Conservation (phyloP, 2,797 vertebrate genomes). For the Microcaecilia unicolor region DNA sequence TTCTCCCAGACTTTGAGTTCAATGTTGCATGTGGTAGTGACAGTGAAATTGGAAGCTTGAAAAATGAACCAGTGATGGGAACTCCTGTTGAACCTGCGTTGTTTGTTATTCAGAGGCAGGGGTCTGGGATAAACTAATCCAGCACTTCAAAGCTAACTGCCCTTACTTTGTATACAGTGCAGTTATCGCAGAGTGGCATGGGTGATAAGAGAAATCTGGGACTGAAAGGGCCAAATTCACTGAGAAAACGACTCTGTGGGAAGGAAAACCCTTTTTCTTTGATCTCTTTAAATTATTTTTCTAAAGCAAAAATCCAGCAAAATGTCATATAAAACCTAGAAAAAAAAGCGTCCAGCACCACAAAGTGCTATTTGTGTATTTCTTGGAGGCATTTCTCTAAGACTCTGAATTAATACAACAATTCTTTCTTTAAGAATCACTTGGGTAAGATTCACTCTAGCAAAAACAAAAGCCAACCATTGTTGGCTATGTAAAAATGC, state of each 20-base stretch:
- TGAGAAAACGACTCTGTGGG: conserved; percentile 69
- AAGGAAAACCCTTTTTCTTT: conserved; percentile 69
- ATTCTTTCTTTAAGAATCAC: too few relatives aligned
- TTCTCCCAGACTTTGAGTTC: conserved; percentile 59
- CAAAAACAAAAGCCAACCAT: too few relatives aligned
- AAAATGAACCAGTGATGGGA: conserved; percentile 74
- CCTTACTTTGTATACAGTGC: conserved; percentile 74
- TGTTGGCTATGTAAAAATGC: too few relatives aligned
- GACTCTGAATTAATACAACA: too few relatives aligned
- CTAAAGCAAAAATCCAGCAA: too few relatives aligned
- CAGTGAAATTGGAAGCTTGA: conserved; percentile 71
- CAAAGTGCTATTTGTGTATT: too few relatives aligned
- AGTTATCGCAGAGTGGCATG: conserved; percentile 69
- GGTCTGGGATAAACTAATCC: conserved; percentile 71
- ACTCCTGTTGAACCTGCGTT: conserved; percentile 69
- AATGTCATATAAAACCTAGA: too few relatives aligned
- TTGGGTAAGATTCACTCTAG: too few relatives aligned
- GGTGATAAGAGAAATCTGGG: conserved; percentile 83
- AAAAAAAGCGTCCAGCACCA: too few relatives aligned
- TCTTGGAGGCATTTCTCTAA: too few relatives aligned
- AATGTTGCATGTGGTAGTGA: conserved; percentile 70
- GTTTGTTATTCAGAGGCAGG: conserved; percentile 87
- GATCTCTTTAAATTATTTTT: conserved; percentile 78
- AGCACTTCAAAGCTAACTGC: conserved; percentile 75
- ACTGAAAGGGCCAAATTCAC: conserved; percentile 63